Percentiles rank a stretch among this genome's conserved stretches.
Conservation (phyloP, 2,797 vertebrate species). For the Chanos chanos region DNA sequence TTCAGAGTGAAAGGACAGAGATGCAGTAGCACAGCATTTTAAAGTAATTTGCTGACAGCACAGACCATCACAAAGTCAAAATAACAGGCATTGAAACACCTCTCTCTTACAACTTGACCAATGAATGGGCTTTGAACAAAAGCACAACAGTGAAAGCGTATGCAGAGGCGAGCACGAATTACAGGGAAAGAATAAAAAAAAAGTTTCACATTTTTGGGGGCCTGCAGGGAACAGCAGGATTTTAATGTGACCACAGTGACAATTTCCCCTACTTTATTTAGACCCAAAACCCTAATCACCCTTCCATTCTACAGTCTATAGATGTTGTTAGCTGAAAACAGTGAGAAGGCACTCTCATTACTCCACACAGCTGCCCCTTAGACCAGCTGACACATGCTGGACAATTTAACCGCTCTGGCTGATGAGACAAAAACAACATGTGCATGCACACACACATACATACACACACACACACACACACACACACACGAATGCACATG, state of each 20-base stretch:
- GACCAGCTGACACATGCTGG: neutral
- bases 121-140: no score
- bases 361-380: conserved; percentile 29
- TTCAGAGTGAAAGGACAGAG: conserved; percentile 15
- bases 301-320: no score
- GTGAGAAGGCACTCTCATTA: conserved; percentile 12
- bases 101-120: no score
- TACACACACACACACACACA: conserved; percentile 32
- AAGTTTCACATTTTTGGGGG: conserved; percentile 14
- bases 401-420: conserved; percentile 22
- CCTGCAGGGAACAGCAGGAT: conserved; percentile 20
- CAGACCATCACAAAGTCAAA: neutral
- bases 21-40: conserved; percentile 4
- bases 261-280: conserved; percentile 30
- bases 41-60: conserved; percentile 19
- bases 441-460: no score
- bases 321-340: conserved; percentile 11
- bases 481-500: no score
- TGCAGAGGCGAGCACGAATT: no score
- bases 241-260: conserved; percentile 18
- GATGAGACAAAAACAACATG: no score
- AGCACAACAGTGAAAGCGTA: no score
- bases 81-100: neutral
- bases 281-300: conserved; percentile 21
- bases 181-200: conserved; percentile 1